phyloP scores from a whole-genome alignment of 2,797 vertebrate genomes.

The Cyprinella venusta region DNA sequence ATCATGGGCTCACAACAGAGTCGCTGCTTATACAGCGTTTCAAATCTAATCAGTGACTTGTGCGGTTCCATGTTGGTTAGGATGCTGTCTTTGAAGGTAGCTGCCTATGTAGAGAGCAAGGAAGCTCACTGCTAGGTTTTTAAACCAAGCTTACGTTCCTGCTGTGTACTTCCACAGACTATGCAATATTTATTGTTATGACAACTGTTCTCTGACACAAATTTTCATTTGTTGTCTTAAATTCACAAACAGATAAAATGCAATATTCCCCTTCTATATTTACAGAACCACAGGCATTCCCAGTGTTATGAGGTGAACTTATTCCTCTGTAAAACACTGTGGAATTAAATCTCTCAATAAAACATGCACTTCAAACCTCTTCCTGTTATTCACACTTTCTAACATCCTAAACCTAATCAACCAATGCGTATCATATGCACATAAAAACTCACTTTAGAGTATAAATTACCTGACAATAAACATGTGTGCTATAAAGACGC shows the following conservation, averaged over 20 bases:
- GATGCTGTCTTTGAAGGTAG: background rate
- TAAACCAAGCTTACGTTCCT: background rate
- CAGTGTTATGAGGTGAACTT: conserved; percentile 40
- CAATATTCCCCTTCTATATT: conserved; percentile 21
- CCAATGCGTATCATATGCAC: too few relatives aligned
- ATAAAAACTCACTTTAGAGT: too few relatives aligned
- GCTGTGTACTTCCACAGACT: background rate
- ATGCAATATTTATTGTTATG: background rate
- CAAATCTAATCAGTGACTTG: background rate
- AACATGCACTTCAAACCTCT: background rate
- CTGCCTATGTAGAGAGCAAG: background rate
- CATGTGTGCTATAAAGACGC: too few relatives aligned
- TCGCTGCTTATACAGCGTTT: background rate
- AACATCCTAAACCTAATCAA: background rate
- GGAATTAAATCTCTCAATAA: conserved; percentile 25
- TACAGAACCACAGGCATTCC: conserved; percentile 5
- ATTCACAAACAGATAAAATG: conserved; percentile 41
- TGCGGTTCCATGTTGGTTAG: background rate
- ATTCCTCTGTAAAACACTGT: conserved; percentile 41
- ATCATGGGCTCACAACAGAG: too few relatives aligned
- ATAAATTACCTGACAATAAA: too few relatives aligned
- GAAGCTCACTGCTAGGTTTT: background rate
- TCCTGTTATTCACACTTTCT: conserved; percentile 12
- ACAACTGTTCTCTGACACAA: background rate
- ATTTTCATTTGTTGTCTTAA: conserved; percentile 41